phyloP scores from a whole-genome alignment of 2,113 vertebrate genomes.

The Mastomys natalensis region DNA sequence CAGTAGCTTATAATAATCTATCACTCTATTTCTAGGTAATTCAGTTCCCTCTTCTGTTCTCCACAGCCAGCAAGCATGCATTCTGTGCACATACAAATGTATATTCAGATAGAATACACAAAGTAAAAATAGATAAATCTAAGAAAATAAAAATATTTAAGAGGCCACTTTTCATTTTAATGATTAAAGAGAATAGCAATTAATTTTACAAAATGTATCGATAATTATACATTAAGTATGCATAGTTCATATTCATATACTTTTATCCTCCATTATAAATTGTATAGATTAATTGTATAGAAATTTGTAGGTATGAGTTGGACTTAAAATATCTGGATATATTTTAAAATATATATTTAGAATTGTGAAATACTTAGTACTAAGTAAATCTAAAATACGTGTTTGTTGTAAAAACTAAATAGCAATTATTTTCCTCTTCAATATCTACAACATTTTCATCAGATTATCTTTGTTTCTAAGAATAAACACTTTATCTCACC shows the following conservation, averaged over 20 bases:
- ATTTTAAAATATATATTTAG: background rate
- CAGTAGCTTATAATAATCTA: background rate
- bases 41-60: background rate
- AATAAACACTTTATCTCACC: background rate
- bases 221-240: background rate
- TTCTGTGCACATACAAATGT: background rate
- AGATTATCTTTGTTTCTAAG: slow-evolving; percentile 17
- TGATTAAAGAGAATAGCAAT: background rate
- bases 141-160: background rate
- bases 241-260: background rate
- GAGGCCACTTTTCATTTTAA: background rate
- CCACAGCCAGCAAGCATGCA: background rate
- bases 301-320: background rate
- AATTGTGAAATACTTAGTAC: slow-evolving; percentile 2
- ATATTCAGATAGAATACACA: background rate
- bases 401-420: background rate
- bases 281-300: background rate
- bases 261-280: background rate
- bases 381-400: slow-evolving; percentile 25
- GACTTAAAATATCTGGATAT: background rate
- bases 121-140: background rate
- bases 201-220: background rate
- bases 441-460: background rate
- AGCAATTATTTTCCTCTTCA: background rate
- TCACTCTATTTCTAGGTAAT: background rate